Evolutionary conservation across 2,797 vertebrate species (phyloP).

Genomic region (Threskiornis aethiopicus): DNA sequence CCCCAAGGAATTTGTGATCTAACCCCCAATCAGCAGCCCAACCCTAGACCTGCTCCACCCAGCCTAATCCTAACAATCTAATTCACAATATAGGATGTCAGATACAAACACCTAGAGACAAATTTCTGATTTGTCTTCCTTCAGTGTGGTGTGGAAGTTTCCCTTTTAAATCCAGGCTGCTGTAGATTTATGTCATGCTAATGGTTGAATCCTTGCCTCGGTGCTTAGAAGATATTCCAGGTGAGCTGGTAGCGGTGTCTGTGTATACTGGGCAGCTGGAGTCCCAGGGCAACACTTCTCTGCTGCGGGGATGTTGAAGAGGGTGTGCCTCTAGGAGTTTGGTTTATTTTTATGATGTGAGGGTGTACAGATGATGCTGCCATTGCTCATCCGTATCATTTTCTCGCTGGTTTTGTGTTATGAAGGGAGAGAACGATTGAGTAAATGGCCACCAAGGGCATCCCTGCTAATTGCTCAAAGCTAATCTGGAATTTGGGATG

Average conservation of each 20-base stretch:
- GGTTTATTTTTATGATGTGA: not conserved
- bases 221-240: not conserved
- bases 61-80: not conserved
- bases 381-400: accelerated
- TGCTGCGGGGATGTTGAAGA: not conserved
- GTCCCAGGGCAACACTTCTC: not conserved
- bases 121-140: not conserved
- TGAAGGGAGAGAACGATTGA: not conserved
- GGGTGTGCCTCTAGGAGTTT: too few relatives aligned
- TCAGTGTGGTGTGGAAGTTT: not conserved
- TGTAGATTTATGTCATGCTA: not conserved
- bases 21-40: not conserved
- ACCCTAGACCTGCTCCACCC: not conserved
- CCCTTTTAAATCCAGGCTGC: not conserved
- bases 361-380: not conserved
- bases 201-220: not conserved
- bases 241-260: not conserved
- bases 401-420: not conserved
- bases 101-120: not conserved
- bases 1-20: not conserved
- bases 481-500: not conserved
- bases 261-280: not conserved
- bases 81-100: not conserved
- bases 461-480: not conserved
- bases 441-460: not conserved